These are phyloP conservation scores for Aspidiotus rigidus DNA, from an alignment of 2,888 invertebrate genomes.

Conservation along the genomic window DNA sequence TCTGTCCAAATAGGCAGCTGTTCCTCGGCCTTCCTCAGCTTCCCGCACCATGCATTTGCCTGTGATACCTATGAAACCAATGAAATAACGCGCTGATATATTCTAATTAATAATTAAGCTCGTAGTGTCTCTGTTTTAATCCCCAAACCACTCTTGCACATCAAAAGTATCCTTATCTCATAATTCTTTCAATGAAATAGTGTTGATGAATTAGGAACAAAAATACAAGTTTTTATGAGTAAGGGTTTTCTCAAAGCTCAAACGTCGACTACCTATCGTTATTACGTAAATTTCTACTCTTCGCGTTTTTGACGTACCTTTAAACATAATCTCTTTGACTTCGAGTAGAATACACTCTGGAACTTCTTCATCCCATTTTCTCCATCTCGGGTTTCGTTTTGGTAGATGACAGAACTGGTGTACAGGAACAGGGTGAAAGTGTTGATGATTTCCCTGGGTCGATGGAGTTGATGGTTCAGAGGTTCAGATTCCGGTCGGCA, in stretches of 20 bases:
- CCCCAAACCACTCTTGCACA: too few species aligned
- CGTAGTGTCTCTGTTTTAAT: too few species aligned
- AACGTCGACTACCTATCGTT: too few species aligned
- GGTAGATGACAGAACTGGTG: constrained; percentile 1
- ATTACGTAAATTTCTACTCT: too few species aligned
- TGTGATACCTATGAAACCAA: neutral
- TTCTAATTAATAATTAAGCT: neutral
- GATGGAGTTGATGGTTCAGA: too few species aligned
- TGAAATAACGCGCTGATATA: neutral
- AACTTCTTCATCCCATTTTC: neutral
- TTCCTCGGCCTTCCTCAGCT: neutral
- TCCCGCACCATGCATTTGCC: neutral
- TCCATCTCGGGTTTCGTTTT: neutral
- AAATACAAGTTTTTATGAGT: too few species aligned
- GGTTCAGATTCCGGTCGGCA: too few species aligned
- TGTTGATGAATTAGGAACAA: too few species aligned
- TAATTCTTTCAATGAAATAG: too few species aligned
- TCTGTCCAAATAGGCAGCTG: neutral
- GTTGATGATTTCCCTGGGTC: too few species aligned
- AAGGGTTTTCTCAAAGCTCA: too few species aligned
- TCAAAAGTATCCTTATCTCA: too few species aligned
- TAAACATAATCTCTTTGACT: neutral
- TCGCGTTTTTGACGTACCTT: neutral
- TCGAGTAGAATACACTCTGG: neutral
- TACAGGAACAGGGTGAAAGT: neutral